These are phyloP conservation scores for Himalopsyche phryganea DNA, from an alignment of 1,140 invertebrate species.

Conservation along the genomic window DNA sequence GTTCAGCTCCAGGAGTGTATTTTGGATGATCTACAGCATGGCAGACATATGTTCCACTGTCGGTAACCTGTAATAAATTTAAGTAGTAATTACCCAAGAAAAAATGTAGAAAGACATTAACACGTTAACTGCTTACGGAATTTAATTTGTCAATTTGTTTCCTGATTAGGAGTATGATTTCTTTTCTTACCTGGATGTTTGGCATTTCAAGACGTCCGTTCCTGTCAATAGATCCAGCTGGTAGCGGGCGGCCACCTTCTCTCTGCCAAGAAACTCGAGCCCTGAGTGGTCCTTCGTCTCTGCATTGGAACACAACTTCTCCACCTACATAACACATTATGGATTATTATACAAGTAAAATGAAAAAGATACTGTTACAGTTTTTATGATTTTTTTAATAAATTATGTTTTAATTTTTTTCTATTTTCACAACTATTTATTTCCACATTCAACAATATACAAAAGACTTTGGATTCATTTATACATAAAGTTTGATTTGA, in stretches of 20 bases:
- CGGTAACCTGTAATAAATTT: slow-evolving; percentile 57
- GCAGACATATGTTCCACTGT: slow-evolving; percentile 79
- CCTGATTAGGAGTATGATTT: no score
- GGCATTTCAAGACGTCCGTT: slow-evolving; percentile 82
- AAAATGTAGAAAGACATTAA: no score
- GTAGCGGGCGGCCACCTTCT: slow-evolving; percentile 66
- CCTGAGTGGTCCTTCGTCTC: slow-evolving; percentile 77
- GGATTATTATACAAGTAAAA: no score
- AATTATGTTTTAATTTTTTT: no score
- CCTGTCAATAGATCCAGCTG: slow-evolving; percentile 64
- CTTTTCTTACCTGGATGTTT: slow-evolving; percentile 67
- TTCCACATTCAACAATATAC: no score
- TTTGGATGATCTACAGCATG: slow-evolving; percentile 64
- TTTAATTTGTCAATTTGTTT: no score
- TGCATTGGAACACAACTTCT: slow-evolving; percentile 88
- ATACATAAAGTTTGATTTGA: no score
- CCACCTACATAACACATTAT: slow-evolving; percentile 56
- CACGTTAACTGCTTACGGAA: no score
- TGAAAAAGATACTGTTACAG: neutral
- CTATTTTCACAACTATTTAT: no score
- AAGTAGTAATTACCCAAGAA: no score
- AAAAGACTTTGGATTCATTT: no score
- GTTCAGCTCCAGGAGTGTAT: slow-evolving; percentile 50
- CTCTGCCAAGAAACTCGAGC: slow-evolving; percentile 74
- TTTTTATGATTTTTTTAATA: neutral